Evolutionary conservation across 2,797 vertebrate species (phyloP), one percentile per base, ranked within the genome.

Genomic region (Poliocrania exsul): DNA sequence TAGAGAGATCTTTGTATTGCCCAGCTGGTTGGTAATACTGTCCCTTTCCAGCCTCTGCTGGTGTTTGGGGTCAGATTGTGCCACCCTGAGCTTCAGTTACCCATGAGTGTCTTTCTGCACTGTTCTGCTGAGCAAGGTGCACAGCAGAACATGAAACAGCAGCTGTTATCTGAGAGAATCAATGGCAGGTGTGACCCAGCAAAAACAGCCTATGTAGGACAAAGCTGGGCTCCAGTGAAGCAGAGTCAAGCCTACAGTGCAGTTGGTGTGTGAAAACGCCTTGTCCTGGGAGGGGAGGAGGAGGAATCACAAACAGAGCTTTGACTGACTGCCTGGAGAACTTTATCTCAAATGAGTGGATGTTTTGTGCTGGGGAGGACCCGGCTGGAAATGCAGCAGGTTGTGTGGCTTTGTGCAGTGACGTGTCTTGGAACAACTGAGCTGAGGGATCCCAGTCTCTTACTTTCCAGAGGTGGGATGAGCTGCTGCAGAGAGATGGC

Each of bases 111-210:
- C 56, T 92, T 87, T 79, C 56, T 89, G 74, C 0, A 0, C 47
- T 0, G 1, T 85, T 95, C 73, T 87, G 93, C 96, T 94, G 94
- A 93, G 67, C 83, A 90, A 82, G 58, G 86, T 11, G 2, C 23
- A 8, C 60, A 74, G 81, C 81, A 85, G 79, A 93, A 95, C 53
- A 23, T 85, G 86, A 93, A 92, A 49, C 84, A 81, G 92, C 94
- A 94, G 95, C 92, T 91, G 89, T 79, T 96, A 53, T 50, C 89
- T 79, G 85, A 90, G 77, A 89, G 86, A 93, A 92, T 78, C 92
- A 58, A 83, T 93, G 93, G 93, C 96, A 97, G 95, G 95, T 93
- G 95, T 95, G 96, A 94, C 95, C 95, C 92, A 88, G 91, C 92
- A 92, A 49, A 91, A 96, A 61, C 77, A 92, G 91, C 82, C 74